phyloP scores from a whole-genome alignment of 2,888 invertebrate species.

The Tetanocera ferruginea region DNA sequence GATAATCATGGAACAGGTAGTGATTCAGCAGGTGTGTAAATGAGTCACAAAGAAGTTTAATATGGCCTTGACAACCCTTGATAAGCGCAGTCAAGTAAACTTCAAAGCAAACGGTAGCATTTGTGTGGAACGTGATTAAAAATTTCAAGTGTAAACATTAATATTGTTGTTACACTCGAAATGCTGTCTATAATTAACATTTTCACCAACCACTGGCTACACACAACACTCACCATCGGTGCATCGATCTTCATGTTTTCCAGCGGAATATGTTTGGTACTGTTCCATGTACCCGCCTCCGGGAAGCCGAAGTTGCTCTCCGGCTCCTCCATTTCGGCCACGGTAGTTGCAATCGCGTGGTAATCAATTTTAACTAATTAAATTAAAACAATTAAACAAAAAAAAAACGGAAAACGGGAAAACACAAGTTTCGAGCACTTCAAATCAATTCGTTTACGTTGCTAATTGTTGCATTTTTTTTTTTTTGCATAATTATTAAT shows the following conservation, averaged over 20 bases:
- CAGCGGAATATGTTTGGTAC: slow-evolving; percentile 74
- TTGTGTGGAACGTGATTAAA: not conserved
- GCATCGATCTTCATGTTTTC: slow-evolving; percentile 84
- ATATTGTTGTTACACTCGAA: not conserved
- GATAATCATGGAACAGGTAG: too few species aligned
- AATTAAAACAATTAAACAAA: not conserved
- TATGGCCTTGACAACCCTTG: not conserved
- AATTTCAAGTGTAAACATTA: not conserved
- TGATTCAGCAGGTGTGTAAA: too few species aligned
- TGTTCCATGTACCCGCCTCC: slow-evolving; percentile 74
- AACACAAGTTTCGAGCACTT: not conserved
- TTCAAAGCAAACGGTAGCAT: not conserved
- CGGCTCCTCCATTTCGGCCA: slow-evolving; percentile 56
- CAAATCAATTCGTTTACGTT: not conserved
- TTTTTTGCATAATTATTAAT: not conserved
- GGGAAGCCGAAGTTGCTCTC: slow-evolving; percentile 64
- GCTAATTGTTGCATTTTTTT: not conserved
- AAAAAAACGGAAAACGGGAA: not conserved
- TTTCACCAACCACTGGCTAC: too few species aligned
- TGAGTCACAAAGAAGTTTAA: not conserved
- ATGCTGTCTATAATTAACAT: too few species aligned
- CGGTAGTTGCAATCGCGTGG: slow-evolving; percentile 24
- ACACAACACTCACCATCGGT: slow-evolving; percentile 73
- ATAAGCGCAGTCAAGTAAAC: not conserved
- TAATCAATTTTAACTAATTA: slow-evolving; percentile 31